Percentiles rank a stretch among this genome's conserved stretches.
phyloP scores from a whole-genome alignment of 2,797 vertebrate genomes.

The Botia almorhae region DNA sequence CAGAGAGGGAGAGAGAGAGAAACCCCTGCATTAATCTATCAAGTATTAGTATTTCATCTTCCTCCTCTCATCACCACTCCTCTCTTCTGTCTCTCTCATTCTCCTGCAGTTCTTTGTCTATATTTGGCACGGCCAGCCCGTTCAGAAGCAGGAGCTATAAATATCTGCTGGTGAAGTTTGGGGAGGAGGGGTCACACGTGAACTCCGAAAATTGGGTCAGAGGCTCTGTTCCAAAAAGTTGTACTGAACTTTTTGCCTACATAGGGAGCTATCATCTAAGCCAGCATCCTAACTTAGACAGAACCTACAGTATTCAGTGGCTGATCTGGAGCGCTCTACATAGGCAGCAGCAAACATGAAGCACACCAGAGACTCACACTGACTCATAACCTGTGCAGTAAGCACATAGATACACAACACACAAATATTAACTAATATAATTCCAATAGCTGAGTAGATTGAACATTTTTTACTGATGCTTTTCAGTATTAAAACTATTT shows the following conservation, averaged over 20 bases:
- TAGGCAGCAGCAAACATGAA: no score
- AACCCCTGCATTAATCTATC: slow-evolving; percentile 39
- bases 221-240: slow-evolving; percentile 6
- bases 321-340: no score
- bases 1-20: slow-evolving; percentile 10
- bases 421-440: no score
- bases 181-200: background rate
- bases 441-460: background rate
- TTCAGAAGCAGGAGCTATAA: slow-evolving; percentile 57
- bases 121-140: slow-evolving; percentile 54
- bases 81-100: slow-evolving; percentile 2
- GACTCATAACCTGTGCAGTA: background rate
- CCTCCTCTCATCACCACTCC: slow-evolving; percentile 8
- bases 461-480: background rate
- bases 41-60: background rate
- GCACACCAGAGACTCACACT: background rate
- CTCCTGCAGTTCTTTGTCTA: slow-evolving; percentile 49
- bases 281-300: background rate
- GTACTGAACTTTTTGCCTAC: background rate
- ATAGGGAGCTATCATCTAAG: background rate
- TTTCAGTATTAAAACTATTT: no score
- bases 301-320: background rate
- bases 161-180: slow-evolving; percentile 39
- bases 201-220: slow-evolving; percentile 39
- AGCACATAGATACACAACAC: no score